Evolutionary conservation across 2,113 vertebrate species (phyloP).

Genomic region (Crotalus viridis): DNA sequence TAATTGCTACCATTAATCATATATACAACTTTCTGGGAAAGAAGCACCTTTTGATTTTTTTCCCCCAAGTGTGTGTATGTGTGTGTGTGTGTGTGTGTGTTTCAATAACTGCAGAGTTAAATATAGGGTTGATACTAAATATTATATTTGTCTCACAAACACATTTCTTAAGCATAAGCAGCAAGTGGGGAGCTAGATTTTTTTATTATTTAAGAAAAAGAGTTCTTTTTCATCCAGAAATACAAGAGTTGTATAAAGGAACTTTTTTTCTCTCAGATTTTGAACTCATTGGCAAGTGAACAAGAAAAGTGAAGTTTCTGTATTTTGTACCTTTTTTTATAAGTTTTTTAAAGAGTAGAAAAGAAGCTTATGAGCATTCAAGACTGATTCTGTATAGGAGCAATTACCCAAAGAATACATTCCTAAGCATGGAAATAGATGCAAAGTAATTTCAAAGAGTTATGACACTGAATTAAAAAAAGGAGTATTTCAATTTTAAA

Average conservation of each 20-base stretch:
- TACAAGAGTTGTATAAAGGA: slow-evolving; percentile 36
- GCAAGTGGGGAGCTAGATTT: slow-evolving; percentile 9
- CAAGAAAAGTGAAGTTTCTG: neutral
- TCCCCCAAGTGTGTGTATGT: neutral
- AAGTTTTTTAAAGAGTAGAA: neutral
- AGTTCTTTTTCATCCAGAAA: slow-evolving; percentile 21
- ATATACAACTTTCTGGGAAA: slow-evolving; percentile 53
- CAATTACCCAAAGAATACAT: neutral
- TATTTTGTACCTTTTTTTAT: neutral
- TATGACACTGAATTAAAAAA: neutral
- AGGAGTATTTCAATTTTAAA: slow-evolving; percentile 56
- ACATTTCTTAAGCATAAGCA: slow-evolving; percentile 56
- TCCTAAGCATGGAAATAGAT: neutral
- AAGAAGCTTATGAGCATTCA: neutral
- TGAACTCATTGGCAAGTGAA: neutral
- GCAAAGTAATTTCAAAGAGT: neutral
- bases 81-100: slow-evolving; percentile 54
- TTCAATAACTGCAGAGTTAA: slow-evolving; percentile 66
- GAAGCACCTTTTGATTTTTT: slow-evolving; percentile 64
- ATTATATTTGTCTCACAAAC: slow-evolving; percentile 61
- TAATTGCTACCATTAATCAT: slow-evolving; percentile 54
- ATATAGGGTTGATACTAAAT: slow-evolving; percentile 74
- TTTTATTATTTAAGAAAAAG: slow-evolving; percentile 27
- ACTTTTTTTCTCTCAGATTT: slow-evolving; percentile 9
- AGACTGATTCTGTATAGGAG: neutral